phyloP scores from a whole-genome alignment of 2,888 invertebrate species.

The Carcina quercana region DNA sequence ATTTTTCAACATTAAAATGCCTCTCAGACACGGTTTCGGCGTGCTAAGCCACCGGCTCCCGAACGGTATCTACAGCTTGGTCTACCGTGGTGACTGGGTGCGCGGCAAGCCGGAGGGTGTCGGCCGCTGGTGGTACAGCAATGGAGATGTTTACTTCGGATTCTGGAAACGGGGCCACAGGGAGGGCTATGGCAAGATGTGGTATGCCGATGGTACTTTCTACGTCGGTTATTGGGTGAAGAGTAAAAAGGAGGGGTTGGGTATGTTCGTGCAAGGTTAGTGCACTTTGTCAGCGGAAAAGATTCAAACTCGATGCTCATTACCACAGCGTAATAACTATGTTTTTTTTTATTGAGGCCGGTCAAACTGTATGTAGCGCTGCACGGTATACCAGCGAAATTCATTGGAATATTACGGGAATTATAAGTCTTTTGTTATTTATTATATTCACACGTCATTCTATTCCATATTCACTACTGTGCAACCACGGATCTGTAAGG shows the following conservation, averaged over 20 bases:
- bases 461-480: too few relatives aligned
- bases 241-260: constrained; percentile 61
- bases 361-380: too few relatives aligned
- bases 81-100: constrained; percentile 76
- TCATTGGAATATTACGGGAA: too few relatives aligned
- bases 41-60: constrained; percentile 50
- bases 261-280: constrained; percentile 69
- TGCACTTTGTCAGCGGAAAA: too few relatives aligned
- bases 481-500: too few relatives aligned
- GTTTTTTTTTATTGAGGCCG: too few relatives aligned
- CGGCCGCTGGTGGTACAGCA: constrained; percentile 71
- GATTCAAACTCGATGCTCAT: neutral
- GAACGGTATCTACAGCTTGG: constrained; percentile 53
- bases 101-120: constrained; percentile 72
- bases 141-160: constrained; percentile 77
- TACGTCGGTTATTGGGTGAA: constrained; percentile 77
- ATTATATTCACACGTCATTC: too few relatives aligned
- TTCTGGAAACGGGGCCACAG: constrained; percentile 62
- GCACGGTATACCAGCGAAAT: too few relatives aligned
- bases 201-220: constrained; percentile 72
- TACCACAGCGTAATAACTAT: neutral
- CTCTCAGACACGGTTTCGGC: constrained; percentile 74
- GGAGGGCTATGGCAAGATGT: constrained; percentile 77
- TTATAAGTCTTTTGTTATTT: too few relatives aligned
- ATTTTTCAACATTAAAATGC: too few relatives aligned